Conservation (phyloP, 2,113 vertebrate genomes). For the Ptychochromis oligacanthus region DNA sequence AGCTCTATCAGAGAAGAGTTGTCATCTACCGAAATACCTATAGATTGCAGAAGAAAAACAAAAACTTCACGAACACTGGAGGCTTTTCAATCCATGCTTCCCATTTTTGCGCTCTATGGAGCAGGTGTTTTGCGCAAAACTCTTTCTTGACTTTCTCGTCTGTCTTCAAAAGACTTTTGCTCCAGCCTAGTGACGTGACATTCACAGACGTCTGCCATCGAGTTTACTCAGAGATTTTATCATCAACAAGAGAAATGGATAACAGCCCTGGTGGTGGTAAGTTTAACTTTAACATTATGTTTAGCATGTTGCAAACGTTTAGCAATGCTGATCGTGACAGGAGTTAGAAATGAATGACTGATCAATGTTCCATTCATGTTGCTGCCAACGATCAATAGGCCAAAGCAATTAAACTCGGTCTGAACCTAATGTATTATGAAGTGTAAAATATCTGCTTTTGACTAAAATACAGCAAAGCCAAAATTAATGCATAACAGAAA, state of each 20-base stretch:
- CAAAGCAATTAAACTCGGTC: background rate
- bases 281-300: constrained; percentile 3
- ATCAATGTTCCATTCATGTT: background rate
- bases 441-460: background rate
- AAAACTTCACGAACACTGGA: constrained; percentile 24
- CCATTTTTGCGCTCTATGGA: constrained; percentile 49
- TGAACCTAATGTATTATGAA: background rate
- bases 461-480: background rate
- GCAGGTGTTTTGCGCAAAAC: constrained; percentile 46
- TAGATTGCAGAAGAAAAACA: background rate
- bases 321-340: background rate
- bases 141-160: constrained; percentile 43
- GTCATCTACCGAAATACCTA: constrained; percentile 13
- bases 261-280: constrained; percentile 78
- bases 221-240: constrained; percentile 11
- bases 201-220: constrained; percentile 27
- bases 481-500: background rate
- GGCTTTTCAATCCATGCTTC: constrained; percentile 22
- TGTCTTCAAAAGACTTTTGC: constrained; percentile 52
- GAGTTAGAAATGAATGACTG: background rate
- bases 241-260: constrained; percentile 73
- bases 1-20: constrained; percentile 15
- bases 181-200: constrained; percentile 22
- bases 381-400: background rate
- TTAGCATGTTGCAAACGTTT: background rate